A percentile compares a stretch with the other conserved stretches of the same genome.
Evolutionary conservation across 2,113 vertebrate species (phyloP).

Genomic region (Lophochroa leadbeateri): DNA sequence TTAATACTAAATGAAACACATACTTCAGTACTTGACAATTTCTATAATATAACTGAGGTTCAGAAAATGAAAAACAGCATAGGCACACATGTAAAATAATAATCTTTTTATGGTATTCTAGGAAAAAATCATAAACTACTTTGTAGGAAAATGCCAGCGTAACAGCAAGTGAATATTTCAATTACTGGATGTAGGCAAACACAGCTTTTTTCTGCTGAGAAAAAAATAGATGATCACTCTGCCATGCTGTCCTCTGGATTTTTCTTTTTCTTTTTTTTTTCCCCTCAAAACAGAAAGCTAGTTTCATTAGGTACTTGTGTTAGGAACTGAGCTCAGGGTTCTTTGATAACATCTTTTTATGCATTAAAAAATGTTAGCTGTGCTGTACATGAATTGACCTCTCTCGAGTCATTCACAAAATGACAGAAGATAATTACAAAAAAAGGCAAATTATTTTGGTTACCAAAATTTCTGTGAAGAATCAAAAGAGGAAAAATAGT

Average conservation of each 20-base stretch:
- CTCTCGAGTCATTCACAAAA: background rate
- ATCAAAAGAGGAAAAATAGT: background rate
- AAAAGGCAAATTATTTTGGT: background rate
- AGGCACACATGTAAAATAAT: background rate
- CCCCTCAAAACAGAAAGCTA: background rate
- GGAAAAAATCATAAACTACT: background rate
- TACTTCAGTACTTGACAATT: background rate
- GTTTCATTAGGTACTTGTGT: background rate
- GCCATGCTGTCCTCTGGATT: background rate
- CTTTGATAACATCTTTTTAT: background rate
- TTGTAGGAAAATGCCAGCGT: background rate
- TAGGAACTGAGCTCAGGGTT: background rate
- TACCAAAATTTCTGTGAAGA: background rate
- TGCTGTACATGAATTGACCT: background rate
- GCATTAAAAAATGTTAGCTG: background rate
- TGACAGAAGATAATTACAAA: background rate
- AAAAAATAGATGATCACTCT: background rate
- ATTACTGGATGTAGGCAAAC: background rate
- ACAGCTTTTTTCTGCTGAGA: background rate
- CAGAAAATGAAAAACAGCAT: background rate
- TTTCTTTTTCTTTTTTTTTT: background rate
- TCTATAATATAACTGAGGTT: background rate
- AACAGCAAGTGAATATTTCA: background rate
- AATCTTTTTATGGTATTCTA: background rate
- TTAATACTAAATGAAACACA: background rate